These are phyloP conservation scores for Urocynchramus pylzowi DNA, from an alignment of 2,113 vertebrate genomes.

Conservation along the genomic window DNA sequence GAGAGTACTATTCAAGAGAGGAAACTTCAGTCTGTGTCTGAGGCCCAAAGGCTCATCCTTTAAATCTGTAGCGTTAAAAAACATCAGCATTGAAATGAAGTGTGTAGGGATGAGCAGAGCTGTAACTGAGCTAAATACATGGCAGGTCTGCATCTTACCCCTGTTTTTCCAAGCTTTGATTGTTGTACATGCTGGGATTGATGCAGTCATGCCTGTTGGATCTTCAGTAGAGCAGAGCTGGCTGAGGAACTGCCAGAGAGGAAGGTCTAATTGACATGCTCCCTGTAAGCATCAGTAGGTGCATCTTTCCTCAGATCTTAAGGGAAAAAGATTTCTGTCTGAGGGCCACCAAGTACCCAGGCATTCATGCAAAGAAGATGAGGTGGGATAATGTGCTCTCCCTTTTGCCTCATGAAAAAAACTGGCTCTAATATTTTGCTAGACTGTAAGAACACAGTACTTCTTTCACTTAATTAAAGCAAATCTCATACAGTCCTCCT, in stretches of 20 bases:
- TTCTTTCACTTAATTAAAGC: neutral
- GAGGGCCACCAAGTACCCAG: neutral
- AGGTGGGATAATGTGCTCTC: neutral
- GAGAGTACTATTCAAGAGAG: neutral
- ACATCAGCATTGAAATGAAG: neutral
- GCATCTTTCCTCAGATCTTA: neutral
- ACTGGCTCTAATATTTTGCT: neutral
- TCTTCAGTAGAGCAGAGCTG: neutral
- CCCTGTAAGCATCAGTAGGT: neutral
- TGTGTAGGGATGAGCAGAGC: neutral
- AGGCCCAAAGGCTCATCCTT: neutral
- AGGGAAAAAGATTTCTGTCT: neutral
- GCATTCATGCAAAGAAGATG: neutral
- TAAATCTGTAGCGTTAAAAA: neutral
- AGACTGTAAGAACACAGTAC: neutral
- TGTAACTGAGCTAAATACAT: neutral
- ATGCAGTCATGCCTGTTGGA: neutral
- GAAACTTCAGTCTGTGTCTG: neutral
- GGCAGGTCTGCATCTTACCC: neutral
- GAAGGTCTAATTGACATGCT: neutral
- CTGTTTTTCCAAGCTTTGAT: rapidly evolving
- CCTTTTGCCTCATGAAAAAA: neutral
- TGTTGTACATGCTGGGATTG: neutral
- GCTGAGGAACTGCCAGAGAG: neutral
- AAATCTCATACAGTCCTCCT: neutral